These are phyloP conservation scores for Xenops minutus DNA, from an alignment of 2,797 vertebrate species.

Conservation along the genomic window DNA sequence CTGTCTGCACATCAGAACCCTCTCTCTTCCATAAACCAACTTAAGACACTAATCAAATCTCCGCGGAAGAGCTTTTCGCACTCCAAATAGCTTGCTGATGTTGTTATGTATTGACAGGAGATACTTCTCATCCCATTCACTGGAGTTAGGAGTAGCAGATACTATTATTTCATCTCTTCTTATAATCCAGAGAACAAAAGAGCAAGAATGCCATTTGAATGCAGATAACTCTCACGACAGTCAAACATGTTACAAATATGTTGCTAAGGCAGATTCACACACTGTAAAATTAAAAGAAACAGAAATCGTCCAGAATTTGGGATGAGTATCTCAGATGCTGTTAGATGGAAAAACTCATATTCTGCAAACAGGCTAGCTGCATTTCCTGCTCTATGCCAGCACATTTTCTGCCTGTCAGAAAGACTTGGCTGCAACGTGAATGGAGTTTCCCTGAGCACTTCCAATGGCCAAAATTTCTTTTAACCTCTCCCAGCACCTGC, in stretches of 20 bases:
- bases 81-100: not conserved
- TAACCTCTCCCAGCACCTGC: not conserved
- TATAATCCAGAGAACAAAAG: not conserved
- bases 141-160: not conserved
- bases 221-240: not conserved
- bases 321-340: not conserved
- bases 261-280: not conserved
- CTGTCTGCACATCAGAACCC: not conserved
- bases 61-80: not conserved
- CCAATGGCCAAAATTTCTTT: not conserved
- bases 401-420: not conserved
- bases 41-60: not conserved
- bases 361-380: not conserved
- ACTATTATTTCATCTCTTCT: not conserved
- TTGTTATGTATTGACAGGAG: not conserved
- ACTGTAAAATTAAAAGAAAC: not conserved
- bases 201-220: not conserved
- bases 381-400: not conserved
- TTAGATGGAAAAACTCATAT: not conserved
- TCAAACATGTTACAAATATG: not conserved
- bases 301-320: not conserved
- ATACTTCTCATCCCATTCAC: not conserved
- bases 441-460: not conserved
- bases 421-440: not conserved
- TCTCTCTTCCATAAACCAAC: not conserved